Conservation (phyloP, 2,888 invertebrate genomes). For the Deladenus siricidicola region DNA sequence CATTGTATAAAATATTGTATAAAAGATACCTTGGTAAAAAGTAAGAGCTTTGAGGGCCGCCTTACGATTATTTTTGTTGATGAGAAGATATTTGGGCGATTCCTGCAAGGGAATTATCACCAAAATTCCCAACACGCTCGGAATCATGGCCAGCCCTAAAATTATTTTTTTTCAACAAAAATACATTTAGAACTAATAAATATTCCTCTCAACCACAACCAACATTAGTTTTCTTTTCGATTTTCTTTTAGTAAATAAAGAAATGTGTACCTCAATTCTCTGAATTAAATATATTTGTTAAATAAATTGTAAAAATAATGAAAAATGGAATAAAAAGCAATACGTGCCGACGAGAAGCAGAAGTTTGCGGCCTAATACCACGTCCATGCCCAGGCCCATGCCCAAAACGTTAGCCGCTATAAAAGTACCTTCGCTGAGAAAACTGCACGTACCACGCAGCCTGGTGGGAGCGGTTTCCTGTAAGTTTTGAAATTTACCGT, state of each 20-base stretch:
- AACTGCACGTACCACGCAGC: constrained; percentile 29
- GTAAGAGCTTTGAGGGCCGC: constrained; percentile 18
- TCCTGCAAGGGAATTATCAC: constrained; percentile 33
- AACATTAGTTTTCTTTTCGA: no score
- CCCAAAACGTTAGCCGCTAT: constrained; percentile 31
- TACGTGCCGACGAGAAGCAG: constrained; percentile 5
- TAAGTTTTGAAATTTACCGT: background rate
- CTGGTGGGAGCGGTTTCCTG: constrained; percentile 34
- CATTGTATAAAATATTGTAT: no score
- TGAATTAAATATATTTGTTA: no score
- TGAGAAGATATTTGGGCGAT: constrained; percentile 33
- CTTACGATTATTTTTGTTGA: constrained; percentile 6
- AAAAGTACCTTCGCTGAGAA: constrained; percentile 30
- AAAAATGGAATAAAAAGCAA: background rate
- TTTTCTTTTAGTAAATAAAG: no score
- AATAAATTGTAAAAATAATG: background rate
- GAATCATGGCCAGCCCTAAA: constrained; percentile 26
- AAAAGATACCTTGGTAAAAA: constrained; percentile 32
- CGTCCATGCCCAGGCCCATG: constrained; percentile 34
- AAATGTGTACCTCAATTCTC: no score
- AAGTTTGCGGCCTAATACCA: constrained; percentile 17
- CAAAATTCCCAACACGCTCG: constrained; percentile 27
- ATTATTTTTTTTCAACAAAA: background rate
- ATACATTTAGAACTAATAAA: no score
- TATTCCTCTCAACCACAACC: no score